Conservation (phyloP, 2,888 invertebrate species). For the Yponomeuta evonymella region DNA sequence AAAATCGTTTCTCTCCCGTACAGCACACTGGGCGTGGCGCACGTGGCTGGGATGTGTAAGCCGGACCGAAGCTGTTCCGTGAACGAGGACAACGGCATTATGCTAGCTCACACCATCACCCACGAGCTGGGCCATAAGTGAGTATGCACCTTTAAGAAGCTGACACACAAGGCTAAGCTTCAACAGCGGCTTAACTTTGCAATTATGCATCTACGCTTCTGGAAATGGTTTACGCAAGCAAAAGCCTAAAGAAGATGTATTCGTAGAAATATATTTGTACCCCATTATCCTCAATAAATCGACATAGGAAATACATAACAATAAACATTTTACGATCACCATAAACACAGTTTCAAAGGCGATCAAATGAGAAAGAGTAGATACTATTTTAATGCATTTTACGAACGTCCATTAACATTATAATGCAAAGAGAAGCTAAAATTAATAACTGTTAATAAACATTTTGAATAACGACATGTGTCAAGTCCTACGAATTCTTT, state of each 20-base stretch:
- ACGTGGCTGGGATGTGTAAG: slow-evolving; percentile 93
- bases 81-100: slow-evolving; percentile 93
- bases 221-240: neutral
- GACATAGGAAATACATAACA: slow-evolving; percentile 27
- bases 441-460: neutral
- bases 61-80: slow-evolving; percentile 90
- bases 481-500: neutral
- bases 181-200: too few relatives aligned
- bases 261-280: neutral
- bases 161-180: neutral
- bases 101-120: slow-evolving; percentile 91
- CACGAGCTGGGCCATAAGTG: slow-evolving; percentile 96
- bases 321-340: slow-evolving; percentile 35
- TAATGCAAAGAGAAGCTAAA: neutral
- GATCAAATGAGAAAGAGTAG: slow-evolving; percentile 35
- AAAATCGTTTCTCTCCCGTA: slow-evolving; percentile 30
- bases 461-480: neutral
- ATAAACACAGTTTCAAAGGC: slow-evolving; percentile 36
- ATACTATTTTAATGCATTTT: neutral
- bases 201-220: neutral
- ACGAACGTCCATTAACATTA: neutral
- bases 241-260: neutral
- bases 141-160: slow-evolving; percentile 45
- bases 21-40: slow-evolving; percentile 90
- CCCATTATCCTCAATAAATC: slow-evolving; percentile 32